Evolutionary conservation across 2,888 invertebrate species (phyloP), one percentile per base, ranked within the genome.

Genomic region (Ditylenchus weischeri): DNA sequence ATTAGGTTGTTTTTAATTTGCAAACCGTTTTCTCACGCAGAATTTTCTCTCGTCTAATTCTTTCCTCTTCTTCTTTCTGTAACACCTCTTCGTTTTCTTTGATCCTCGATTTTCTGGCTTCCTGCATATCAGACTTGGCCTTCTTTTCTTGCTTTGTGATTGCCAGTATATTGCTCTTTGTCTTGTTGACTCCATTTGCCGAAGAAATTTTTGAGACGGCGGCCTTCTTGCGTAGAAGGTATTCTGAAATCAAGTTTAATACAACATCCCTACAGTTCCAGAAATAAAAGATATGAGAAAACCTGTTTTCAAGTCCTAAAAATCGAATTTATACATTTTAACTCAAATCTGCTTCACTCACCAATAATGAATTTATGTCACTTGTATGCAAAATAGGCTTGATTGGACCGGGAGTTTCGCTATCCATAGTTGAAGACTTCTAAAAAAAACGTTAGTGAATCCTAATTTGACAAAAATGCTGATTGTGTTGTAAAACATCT

Each of bases 31-130:
- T 79, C 58, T 79, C 75, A 60, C 73, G 68, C 35, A 73, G 50
- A 10, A 72, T 75, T 60, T 72, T 67, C 11, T 60, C 49, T 43
- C 65, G 71, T 18, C 59, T 57, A 19, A 68, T n/a, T 8, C 69
- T 58, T 38, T 75, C 75, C 23, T 64, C 72, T 47, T 78, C 76
- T 65, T 78, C 78, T 38, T 71, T 60, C 23, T 64, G 57, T n/a
- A 77, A 36, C 48, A 61, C 64, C 36, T 64, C 61, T 29, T 70
- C 76, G 36, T 74, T 69, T 35, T 60, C 54, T 13, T 66, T 64
- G 49, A 70, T 69, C 50, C 70, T 47, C 57, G 68, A 57, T 64
- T 69, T 69, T 66, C 77, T 29, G 7, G 59, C 66, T 8, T 64
- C 54, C 13, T 57, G 48, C 50, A 48, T 29, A 5, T 68, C 70